Percentiles rank a stretch among this genome's conserved stretches.
These are phyloP conservation scores for Plebejus melissa DNA, from an alignment of 2,888 invertebrate genomes.

Conservation along the genomic window DNA sequence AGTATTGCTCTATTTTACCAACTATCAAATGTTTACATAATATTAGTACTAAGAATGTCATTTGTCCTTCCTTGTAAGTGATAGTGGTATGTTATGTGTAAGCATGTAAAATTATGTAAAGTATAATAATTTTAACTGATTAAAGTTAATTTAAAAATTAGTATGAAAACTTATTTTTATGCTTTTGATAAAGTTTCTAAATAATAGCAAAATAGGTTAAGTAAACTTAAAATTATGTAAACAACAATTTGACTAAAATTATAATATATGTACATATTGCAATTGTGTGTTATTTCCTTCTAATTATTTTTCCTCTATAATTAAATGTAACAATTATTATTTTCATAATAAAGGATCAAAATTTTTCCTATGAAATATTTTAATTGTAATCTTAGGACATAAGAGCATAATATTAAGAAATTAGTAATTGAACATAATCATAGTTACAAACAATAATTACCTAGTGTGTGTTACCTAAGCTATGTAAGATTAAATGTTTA, in stretches of 20 bases:
- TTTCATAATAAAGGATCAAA: not conserved
- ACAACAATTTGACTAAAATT: not conserved
- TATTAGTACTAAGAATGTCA: not conserved
- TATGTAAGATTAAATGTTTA: not conserved
- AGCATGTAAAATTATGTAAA: not conserved
- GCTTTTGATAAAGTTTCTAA: too few species aligned
- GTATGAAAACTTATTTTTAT: too few species aligned
- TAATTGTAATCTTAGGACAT: constrained; percentile 18
- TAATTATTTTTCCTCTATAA: not conserved
- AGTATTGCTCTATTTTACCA: not conserved
- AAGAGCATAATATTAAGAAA: constrained; percentile 7
- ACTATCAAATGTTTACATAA: not conserved
- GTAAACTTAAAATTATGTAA: too few species aligned
- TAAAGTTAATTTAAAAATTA: too few species aligned
- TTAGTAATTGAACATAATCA: constrained; percentile 7
- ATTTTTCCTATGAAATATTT: constrained; percentile 13
- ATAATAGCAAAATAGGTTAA: too few species aligned
- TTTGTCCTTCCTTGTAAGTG: not conserved
- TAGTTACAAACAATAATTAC: not conserved
- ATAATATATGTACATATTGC: too few species aligned
- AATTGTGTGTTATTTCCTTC: not conserved
- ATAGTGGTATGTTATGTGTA: not conserved
- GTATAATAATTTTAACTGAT: too few species aligned
- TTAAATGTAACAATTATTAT: not conserved
- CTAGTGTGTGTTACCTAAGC: not conserved